A percentile compares a stretch with the other conserved stretches of the same genome.
Conservation (phyloP, 2,113 vertebrate genomes). For the Odocoileus virginianus region DNA sequence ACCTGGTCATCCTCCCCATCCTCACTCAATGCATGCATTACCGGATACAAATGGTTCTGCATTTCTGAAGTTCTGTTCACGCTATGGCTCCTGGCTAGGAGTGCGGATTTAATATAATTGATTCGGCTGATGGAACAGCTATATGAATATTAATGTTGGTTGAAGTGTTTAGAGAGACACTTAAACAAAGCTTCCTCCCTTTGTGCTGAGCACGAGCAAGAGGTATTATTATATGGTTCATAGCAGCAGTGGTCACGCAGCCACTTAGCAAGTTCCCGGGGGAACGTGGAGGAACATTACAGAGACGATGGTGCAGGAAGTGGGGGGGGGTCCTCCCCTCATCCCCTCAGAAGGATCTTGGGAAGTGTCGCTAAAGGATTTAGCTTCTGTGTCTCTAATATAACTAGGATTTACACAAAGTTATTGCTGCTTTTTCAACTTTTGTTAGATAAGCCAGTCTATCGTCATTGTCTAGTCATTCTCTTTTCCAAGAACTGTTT, state of each 20-base stretch:
- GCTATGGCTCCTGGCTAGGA: background rate
- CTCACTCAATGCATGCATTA: background rate
- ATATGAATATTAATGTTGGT: constrained; percentile 44
- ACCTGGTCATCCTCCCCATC: background rate
- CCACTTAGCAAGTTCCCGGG: background rate
- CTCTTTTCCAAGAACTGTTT: background rate
- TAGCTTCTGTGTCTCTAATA: background rate
- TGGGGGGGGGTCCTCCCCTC: background rate
- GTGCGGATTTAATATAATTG: background rate
- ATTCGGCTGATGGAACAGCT: background rate
- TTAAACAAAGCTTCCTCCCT: background rate
- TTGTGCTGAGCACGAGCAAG: background rate
- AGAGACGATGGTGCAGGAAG: background rate
- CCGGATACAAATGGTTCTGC: background rate
- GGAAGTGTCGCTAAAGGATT: background rate
- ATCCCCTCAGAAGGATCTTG: background rate
- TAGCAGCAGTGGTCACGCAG: background rate
- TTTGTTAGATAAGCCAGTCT: background rate
- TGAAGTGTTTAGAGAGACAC: constrained; percentile 14
- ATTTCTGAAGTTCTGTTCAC: background rate
- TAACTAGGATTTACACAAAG: background rate
- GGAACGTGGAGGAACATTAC: background rate
- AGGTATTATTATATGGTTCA: rapidly evolving
- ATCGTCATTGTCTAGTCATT: background rate
- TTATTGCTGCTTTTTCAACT: background rate